Evolutionary conservation across 2,113 vertebrate species (phyloP), one percentile per base, ranked within the genome.

Genomic region (Petroica traversi): DNA sequence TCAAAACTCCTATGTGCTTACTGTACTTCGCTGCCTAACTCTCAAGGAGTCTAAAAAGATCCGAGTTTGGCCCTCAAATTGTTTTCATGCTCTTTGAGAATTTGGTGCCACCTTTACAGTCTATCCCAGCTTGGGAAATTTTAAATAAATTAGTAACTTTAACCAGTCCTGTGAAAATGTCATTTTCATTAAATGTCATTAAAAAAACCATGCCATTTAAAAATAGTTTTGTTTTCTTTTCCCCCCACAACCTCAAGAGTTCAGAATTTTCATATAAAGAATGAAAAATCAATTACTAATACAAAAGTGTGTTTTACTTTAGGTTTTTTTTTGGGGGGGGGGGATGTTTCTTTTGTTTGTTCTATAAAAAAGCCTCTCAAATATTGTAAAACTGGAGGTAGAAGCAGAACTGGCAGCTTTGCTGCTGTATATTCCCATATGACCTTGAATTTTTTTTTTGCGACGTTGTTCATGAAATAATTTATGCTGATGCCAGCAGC

Each of bases 361-460:
- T 19, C 8, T 17, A 5, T 12, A 8, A 48, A 55, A 79, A 72
- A 45, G 4, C 4, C 12, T 22, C 29, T 89, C 12, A 67, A 51
- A 51, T 72, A 29, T 8, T 64, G 11, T 43, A 82, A 75, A 49
- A 41, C 7, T 72, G 17, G n/a, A 52, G 36, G 14, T 46, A 76
- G 75, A 79, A 38, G 18, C 41, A 84, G 17, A 89, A 59, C 31
- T 63, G 77, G 5, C 48, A 75, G 52, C 43, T 71, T 62, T 58
- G 43, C 14, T 69, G 16, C 48, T 29, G 20, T 17, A 6, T 2
- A 2, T 67, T 88, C 61, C 61, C 16, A 48, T 61, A 64, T 45
- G 74, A 82, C 90, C 75, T 93, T 89, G 85, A 66, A 7, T 29
- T 36, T 75, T 40, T 75, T 40, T 74, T 84, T 90, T 91, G n/a